These are phyloP conservation scores for Neomicropteryx cornuta DNA, from an alignment of 1,140 invertebrate species.

Conservation along the genomic window DNA sequence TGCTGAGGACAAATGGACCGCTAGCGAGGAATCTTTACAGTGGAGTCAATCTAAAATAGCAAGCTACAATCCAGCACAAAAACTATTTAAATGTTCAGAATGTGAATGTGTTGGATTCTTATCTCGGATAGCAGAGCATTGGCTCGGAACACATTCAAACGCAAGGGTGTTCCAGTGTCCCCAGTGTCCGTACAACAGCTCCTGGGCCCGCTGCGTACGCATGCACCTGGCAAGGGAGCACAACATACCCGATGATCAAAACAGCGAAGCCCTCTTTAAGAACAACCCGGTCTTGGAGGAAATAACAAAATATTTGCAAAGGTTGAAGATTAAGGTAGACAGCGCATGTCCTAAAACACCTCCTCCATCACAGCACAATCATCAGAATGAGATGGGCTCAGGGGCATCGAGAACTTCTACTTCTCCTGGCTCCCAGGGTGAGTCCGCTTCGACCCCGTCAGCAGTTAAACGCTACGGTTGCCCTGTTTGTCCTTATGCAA, in stretches of 20 bases:
- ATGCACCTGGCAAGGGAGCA: slow-evolving; percentile 61
- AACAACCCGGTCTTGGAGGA: slow-evolving; percentile 65
- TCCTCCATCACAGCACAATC: slow-evolving; percentile 16
- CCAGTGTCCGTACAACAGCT: slow-evolving; percentile 60
- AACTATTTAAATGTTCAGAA: slow-evolving; percentile 61
- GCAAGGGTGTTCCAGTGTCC: slow-evolving; percentile 61
- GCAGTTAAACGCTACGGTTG: slow-evolving; percentile 69
- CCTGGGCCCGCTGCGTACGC: slow-evolving; percentile 63
- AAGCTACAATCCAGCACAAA: slow-evolving; percentile 58
- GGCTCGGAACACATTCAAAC: slow-evolving; percentile 69
- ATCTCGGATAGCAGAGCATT: slow-evolving; percentile 71
- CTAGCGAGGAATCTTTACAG: slow-evolving; percentile 51
- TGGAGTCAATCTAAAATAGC: slow-evolving; percentile 63
- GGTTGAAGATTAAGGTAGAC: slow-evolving; percentile 52
- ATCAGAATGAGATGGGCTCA: slow-evolving; percentile 4
- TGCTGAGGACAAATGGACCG: slow-evolving; percentile 55
- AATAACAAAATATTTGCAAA: slow-evolving; percentile 57
- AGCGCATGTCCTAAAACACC: slow-evolving; percentile 15
- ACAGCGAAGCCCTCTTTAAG: slow-evolving; percentile 45
- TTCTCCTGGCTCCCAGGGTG: slow-evolving; percentile 11
- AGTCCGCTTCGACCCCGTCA: slow-evolving; percentile 20
- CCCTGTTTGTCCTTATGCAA: slow-evolving; percentile 77
- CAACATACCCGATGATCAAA: slow-evolving; percentile 47
- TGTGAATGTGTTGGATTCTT: slow-evolving; percentile 71
- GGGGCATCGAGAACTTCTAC: too few species aligned